phyloP scores from a whole-genome alignment of 2,797 vertebrate species.

The Acipenser ruthenus region DNA sequence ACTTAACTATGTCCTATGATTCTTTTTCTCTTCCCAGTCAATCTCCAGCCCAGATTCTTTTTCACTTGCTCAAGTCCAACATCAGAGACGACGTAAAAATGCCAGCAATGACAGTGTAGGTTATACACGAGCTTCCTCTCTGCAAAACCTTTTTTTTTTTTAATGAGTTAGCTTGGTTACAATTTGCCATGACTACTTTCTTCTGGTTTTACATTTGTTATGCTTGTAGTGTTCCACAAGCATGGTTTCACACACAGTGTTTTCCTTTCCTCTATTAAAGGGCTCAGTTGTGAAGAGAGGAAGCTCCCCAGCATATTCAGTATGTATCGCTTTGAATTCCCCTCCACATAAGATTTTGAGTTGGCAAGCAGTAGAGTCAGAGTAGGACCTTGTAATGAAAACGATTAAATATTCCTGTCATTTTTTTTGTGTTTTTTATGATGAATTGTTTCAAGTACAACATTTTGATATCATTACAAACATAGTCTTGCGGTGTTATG shows the following conservation, averaged over 20 bases:
- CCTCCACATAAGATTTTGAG: background rate
- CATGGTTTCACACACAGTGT: conserved; percentile 8
- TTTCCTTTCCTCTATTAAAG: conserved; percentile 21
- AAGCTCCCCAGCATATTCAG: conserved; percentile 62
- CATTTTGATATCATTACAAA: too few species aligned
- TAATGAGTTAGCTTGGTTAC: too few species aligned
- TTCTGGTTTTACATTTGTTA: too few species aligned
- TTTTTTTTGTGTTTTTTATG: too few species aligned
- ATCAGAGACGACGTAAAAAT: conserved; percentile 25
- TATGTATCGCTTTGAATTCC: conserved; percentile 32
- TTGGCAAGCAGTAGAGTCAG: background rate
- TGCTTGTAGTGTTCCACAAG: too few species aligned
- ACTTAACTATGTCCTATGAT: background rate
- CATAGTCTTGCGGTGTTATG: too few species aligned
- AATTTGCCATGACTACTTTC: too few species aligned
- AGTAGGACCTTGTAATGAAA: too few species aligned
- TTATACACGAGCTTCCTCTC: conserved; percentile 26
- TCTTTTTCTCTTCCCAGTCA: background rate
- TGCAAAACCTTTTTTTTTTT: background rate
- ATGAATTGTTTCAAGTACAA: too few species aligned
- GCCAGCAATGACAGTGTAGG: conserved; percentile 21
- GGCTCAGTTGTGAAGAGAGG: conserved; percentile 62
- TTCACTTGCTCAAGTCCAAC: conserved; percentile 18
- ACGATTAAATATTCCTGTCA: too few species aligned
- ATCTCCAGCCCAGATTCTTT: conserved; percentile 3